phyloP scores from a whole-genome alignment of 2,797 vertebrate species.

The Otolemur crassicaudatus region DNA sequence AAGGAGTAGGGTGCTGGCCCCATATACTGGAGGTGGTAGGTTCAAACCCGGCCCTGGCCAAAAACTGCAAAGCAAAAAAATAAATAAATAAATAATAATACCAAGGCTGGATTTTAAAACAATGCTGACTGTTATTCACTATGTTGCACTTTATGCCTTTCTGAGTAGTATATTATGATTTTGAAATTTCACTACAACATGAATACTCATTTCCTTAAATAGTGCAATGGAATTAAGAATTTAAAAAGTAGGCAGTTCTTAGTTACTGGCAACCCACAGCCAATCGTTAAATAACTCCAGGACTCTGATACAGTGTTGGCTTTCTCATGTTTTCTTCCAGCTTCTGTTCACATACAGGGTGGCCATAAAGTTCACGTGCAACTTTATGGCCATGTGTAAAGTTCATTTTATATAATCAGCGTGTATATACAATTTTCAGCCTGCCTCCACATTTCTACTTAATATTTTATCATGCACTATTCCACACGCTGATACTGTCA shows the following conservation, averaged over 20 bases:
- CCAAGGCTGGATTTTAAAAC: conserved; percentile 11
- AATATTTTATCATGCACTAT: background rate
- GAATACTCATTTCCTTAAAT: background rate
- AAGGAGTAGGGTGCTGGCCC: too few relatives aligned
- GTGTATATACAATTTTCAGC: background rate
- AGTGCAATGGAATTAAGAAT: background rate
- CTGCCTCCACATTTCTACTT: background rate
- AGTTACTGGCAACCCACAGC: background rate
- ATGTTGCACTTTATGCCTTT: conserved; percentile 20
- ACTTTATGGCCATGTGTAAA: too few relatives aligned
- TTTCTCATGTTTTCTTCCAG: background rate
- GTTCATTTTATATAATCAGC: too few relatives aligned
- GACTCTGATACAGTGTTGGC: background rate
- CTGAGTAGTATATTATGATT: background rate
- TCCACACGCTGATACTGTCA: background rate
- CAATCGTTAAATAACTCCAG: background rate
- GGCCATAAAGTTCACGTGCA: too few relatives aligned
- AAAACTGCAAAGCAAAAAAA: too few relatives aligned
- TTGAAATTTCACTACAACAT: background rate
- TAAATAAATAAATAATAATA: too few relatives aligned
- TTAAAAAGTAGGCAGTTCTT: background rate
- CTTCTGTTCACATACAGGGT: background rate
- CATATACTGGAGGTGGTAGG: too few relatives aligned
- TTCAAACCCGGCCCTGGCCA: too few relatives aligned
- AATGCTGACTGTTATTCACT: background rate